Conservation (phyloP, 2,888 invertebrate species). For the Tanytarsus gracilentus region DNA sequence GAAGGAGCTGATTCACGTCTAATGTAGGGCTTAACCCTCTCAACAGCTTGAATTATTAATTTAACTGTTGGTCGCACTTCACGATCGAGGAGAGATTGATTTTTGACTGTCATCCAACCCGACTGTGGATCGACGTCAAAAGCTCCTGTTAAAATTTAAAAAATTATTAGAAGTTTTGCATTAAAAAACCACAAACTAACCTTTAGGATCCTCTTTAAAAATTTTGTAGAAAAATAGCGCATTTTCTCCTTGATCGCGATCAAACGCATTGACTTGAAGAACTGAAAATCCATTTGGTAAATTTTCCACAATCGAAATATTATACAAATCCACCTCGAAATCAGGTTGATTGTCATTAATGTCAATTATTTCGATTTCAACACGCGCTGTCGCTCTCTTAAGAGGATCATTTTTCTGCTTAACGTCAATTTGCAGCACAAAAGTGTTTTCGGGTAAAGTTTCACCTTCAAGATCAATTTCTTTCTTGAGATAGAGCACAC, state of each 20-base stretch:
- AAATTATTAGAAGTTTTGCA: no score
- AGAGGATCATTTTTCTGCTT: conserved; percentile 68
- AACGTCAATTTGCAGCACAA: conserved; percentile 68
- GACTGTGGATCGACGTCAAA: conserved; percentile 69
- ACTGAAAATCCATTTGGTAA: conserved; percentile 63
- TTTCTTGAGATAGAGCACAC: conserved; percentile 63
- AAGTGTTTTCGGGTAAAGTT: conserved; percentile 61
- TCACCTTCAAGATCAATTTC: conserved; percentile 76
- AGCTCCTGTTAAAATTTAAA: no score
- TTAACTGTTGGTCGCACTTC: conserved; percentile 63
- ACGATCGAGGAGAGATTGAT: conserved; percentile 64
- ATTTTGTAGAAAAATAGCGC: conserved; percentile 73
- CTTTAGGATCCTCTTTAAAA: conserved; percentile 52
- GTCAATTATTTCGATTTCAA: conserved; percentile 65
- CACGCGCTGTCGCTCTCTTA: conserved; percentile 62
- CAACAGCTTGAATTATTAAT: conserved; percentile 70
- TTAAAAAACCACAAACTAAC: no score
- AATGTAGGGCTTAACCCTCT: conserved; percentile 56
- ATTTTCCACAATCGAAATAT: conserved; percentile 87
- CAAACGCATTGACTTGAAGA: conserved; percentile 57
- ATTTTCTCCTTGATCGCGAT: conserved; percentile 77
- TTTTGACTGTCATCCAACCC: conserved; percentile 79
- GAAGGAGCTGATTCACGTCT: conserved; percentile 33
- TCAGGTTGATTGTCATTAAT: conserved; percentile 78
- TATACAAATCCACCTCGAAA: conserved; percentile 82